A percentile compares a stretch with the other conserved stretches of the same genome.
Evolutionary conservation across 2,113 vertebrate genomes (phyloP).

Genomic region (Scytalopus superciliaris): DNA sequence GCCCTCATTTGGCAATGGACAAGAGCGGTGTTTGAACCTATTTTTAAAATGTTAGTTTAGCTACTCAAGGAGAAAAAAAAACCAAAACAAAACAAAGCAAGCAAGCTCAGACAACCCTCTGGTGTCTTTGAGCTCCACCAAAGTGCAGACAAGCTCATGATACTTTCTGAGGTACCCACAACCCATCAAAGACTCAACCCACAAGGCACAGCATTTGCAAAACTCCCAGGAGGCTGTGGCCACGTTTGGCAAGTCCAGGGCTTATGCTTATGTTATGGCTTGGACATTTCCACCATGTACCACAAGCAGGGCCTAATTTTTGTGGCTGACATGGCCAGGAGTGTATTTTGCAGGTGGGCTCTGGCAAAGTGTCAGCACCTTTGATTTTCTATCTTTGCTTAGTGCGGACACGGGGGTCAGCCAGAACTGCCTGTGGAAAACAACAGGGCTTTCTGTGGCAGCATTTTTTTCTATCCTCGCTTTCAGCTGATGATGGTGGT

Average conservation of each 20-base stretch:
- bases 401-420: background rate
- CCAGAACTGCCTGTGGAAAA: background rate
- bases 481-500: background rate
- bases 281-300: background rate
- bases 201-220: background rate
- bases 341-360: background rate
- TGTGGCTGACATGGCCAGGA: constrained; percentile 7
- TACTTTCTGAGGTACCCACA: background rate
- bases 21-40: background rate
- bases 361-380: background rate
- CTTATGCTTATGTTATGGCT: rapidly evolving
- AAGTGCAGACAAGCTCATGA: background rate
- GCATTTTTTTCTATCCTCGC: background rate
- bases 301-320: background rate
- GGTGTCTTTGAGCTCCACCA: background rate
- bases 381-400: constrained; percentile 5
- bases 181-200: background rate
- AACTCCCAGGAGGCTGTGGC: background rate
- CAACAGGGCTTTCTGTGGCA: background rate
- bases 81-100: background rate
- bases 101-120: background rate
- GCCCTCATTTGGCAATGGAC: background rate
- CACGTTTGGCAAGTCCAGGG: background rate
- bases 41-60: background rate
- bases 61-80: background rate